Conservation (phyloP, 1,140 invertebrate genomes). For the Drosophila ananassae region DNA sequence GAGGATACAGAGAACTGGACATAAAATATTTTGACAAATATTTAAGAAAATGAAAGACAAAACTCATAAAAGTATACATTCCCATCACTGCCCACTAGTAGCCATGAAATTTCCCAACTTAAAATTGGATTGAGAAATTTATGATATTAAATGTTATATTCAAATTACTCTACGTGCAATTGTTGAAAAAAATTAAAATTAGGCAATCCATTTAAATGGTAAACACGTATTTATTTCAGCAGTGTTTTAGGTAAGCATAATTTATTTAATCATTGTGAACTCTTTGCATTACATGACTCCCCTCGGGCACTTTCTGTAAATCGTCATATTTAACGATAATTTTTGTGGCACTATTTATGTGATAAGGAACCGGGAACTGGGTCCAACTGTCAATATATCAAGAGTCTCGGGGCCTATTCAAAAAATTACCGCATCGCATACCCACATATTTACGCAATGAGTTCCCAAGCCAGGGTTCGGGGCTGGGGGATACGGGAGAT, state of each 20-base stretch:
- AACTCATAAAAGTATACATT: no score
- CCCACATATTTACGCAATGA: conserved; percentile 59
- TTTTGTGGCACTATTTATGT: conserved; percentile 31
- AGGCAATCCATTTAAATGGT: conserved; percentile 26
- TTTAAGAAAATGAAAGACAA: background rate
- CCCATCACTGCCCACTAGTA: background rate
- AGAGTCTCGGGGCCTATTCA: conserved; percentile 42
- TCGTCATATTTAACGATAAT: conserved; percentile 25
- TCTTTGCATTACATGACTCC: conserved; percentile 23
- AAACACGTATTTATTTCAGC: conserved; percentile 32
- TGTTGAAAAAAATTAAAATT: conserved; percentile 18
- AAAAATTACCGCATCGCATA: conserved; percentile 59
- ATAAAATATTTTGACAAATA: background rate
- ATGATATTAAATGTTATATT: conserved; percentile 36
- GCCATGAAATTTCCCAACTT: background rate
- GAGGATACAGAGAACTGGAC: background rate
- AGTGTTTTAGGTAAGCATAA: conserved; percentile 21
- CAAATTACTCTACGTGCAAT: conserved; percentile 23
- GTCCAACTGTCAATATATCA: conserved; percentile 53
- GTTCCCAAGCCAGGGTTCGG: conserved; percentile 41
- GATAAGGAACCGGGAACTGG: conserved; percentile 47
- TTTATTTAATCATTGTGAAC: conserved; percentile 35
- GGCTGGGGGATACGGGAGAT: background rate
- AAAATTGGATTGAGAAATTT: conserved; percentile 19
- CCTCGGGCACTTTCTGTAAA: conserved; percentile 10